Evolutionary conservation across 2,888 invertebrate species (phyloP), one percentile per base, ranked within the genome.

Genomic region (Nomada lathburiana): DNA sequence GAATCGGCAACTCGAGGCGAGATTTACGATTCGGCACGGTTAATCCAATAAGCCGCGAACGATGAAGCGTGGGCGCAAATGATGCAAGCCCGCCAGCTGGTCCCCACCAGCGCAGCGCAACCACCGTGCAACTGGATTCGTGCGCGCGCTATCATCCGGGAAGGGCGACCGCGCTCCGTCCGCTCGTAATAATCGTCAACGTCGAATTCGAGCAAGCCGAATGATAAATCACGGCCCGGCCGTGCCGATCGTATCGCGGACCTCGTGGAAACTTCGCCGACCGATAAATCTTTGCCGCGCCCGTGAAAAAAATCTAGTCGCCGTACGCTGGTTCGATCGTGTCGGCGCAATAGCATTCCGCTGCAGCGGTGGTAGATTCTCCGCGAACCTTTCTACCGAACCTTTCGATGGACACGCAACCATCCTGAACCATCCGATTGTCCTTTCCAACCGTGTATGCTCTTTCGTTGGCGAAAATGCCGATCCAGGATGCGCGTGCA

Each of bases 11-110:
- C 78, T 76, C 64, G 44, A 13, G 50, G 13, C 44, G 84, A 88
- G 88, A 90, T 90, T 89, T 90, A 89, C 83, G 88, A 86, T 86
- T 78, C 74, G 82, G 69, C 70, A 44, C 77, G 76, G 76, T 84
- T 88, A 88, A 88, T 86, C 83, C 85, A 86, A 86, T 86, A 86
- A 89, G 84, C 84, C 69, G 77, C 76, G 75, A 79, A 80, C 82
- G 81, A 81, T 67, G 75, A 76, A 64, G 70, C 80, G 81, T 84
- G 83, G 84, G 83, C 76, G 81, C 69, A 59, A 86, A 80, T 76
- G 86, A 87, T 85, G 82, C 79, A 83, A 87, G 87, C 75, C 67
- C 60, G 85, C 86, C 86, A 83, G 74, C 70, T 86, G 79, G 64
- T 57, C n/a, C 72, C 72, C 74, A 57, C 78, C 36, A 0, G 36